Conservation (phyloP, 2,113 vertebrate genomes). For the Notothenia rossii region DNA sequence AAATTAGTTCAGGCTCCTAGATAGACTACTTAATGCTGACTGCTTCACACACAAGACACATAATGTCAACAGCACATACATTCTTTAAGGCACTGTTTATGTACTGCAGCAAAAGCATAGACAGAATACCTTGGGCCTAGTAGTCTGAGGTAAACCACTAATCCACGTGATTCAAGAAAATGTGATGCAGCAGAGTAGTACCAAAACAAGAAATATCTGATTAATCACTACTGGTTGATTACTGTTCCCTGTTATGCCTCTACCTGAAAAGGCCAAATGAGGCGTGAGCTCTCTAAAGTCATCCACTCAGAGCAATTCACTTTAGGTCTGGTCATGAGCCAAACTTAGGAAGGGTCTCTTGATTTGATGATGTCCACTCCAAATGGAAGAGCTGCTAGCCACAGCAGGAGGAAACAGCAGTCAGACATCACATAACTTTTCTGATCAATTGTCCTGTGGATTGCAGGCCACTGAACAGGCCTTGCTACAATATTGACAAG, state of each 20-base stretch:
- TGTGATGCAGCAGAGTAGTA: background rate
- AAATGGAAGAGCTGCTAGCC: background rate
- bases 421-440: constrained; percentile 2
- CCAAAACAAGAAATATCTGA: background rate
- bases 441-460: background rate
- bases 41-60: background rate
- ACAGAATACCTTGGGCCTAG: background rate
- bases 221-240: background rate
- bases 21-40: background rate
- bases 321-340: background rate
- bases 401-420: background rate
- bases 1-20: background rate
- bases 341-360: background rate
- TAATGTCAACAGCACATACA: background rate
- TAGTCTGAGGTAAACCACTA: background rate
- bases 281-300: background rate
- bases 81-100: background rate
- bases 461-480: background rate
- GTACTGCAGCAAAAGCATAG: background rate
- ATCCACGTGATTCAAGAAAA: background rate
- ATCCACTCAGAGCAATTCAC: background rate
- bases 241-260: background rate
- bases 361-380: background rate
- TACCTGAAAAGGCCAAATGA: background rate
- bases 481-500: constrained; percentile 7